Evolutionary conservation across 2,797 vertebrate species (phyloP), one percentile per base, ranked within the genome.

Genomic region (Lepidocolaptes lacrymiger): DNA sequence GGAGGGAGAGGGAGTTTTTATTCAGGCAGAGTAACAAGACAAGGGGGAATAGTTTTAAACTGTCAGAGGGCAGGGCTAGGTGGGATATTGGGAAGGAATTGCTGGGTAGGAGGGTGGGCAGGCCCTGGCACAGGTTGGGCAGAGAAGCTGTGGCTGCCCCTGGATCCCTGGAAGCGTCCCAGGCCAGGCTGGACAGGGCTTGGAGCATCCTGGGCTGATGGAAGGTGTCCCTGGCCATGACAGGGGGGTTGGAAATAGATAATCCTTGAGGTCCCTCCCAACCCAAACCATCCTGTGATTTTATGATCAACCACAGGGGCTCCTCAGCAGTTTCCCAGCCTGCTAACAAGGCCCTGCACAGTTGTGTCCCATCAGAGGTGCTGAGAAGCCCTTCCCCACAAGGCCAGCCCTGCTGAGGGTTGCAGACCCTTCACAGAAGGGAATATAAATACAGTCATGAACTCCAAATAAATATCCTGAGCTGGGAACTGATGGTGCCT

Each of bases 401-500:
- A 72, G 27, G 24, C 39, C 74, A 89, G 22, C 36, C 39, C 88
- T 54, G 27, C 46, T 83, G 56, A n/a, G n/a, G 17, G 18, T 41
- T 52, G 51, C 28, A 59, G 1, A 4, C 14, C 64, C 58, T 52
- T 55, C 63, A n/a, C 21, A n/a, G 37, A 27, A 58, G 55, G 49
- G 24, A 67, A 14, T 44, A 55, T 55, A 74, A 83, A 72, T 69
- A 54, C 30, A 43, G 4, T n/a, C 63, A 89, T 27, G 43, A 85
- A 27, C 27, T 79, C 80, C 81, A 87, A 69, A 82, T 56, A 74
- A 71, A 90, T 43, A 34, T 16, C 23, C 49, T 10, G 9, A 79
- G 49, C 59, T 66, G 80, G 71, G 76, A 96, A 76, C 58, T 6
- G 34, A 43, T 59, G 68, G 85, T 27, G 64, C 64, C 37, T 93